Conservation (phyloP, 2,888 invertebrate species). For the Drosophila testacea region DNA sequence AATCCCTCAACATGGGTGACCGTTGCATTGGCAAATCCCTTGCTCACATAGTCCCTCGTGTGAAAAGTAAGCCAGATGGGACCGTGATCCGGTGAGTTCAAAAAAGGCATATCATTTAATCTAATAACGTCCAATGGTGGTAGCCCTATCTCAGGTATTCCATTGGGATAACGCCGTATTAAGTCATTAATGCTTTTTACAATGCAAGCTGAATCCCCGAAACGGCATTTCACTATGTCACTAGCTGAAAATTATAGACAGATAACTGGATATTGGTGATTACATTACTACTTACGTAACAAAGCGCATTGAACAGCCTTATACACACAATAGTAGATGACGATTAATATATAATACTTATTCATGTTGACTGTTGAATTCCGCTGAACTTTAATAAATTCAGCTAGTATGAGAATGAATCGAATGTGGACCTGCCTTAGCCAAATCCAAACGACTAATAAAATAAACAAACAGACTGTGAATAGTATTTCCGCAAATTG, state of each 20-base stretch:
- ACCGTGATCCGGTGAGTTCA: constrained; percentile 10
- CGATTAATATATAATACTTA: constrained; percentile 10
- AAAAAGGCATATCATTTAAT: constrained; percentile 6
- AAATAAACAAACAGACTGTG: constrained; percentile 9
- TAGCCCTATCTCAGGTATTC: constrained; percentile 57
- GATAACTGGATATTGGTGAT: neutral
- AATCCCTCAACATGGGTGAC: constrained; percentile 63
- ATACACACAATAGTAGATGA: neutral
- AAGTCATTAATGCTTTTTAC: constrained; percentile 45
- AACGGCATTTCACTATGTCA: constrained; percentile 59
- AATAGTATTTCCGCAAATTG: neutral
- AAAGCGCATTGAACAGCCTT: constrained; percentile 7
- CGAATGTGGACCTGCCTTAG: constrained; percentile 25
- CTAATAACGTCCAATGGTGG: constrained; percentile 34
- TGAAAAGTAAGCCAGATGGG: constrained; percentile 46
- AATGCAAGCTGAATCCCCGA: constrained; percentile 48
- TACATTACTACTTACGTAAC: constrained; percentile 37
- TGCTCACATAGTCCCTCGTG: constrained; percentile 26
- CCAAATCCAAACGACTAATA: constrained; percentile 16
- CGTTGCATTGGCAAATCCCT: constrained; percentile 60
- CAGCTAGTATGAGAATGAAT: neutral
- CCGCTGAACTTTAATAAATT: neutral
- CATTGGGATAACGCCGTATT: constrained; percentile 48
- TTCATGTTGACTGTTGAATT: constrained; percentile 31
- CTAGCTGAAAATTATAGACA: constrained; percentile 36